A percentile compares a stretch with the other conserved stretches of the same genome.
Conservation (phyloP, 2,888 invertebrate genomes). For the Coecobrya sp. region DNA sequence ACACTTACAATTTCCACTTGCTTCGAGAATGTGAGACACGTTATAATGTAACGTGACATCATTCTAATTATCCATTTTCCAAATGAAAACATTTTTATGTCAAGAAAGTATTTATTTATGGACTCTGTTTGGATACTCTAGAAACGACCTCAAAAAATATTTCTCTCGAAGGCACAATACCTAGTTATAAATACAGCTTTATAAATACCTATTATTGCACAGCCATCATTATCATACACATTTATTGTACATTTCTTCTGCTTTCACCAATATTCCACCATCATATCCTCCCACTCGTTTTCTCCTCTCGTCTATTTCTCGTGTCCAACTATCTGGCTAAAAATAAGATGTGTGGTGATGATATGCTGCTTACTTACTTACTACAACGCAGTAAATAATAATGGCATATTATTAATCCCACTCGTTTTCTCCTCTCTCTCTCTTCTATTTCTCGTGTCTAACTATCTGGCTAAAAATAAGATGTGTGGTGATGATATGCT, state of each 20-base stretch:
- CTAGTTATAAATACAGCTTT: neutral
- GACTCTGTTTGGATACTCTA: slow-evolving; percentile 9
- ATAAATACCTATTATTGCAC: neutral
- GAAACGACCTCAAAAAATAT: slow-evolving; percentile 6
- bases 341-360: neutral
- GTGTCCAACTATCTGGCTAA: neutral
- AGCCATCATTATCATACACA: neutral
- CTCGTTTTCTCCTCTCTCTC: neutral
- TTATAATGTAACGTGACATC: neutral
- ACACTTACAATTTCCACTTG: neutral
- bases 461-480: neutral
- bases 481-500: neutral
- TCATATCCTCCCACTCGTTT: no score
- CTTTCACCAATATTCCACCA: neutral
- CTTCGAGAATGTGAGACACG: neutral
- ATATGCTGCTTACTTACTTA: neutral
- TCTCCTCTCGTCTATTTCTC: no score
- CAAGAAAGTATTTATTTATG: slow-evolving; percentile 48
- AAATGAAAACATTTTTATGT: slow-evolving; percentile 59
- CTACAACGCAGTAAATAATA: neutral
- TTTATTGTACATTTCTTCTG: neutral
- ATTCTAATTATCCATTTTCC: neutral
- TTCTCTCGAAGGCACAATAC: neutral
- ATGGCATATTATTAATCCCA: neutral
- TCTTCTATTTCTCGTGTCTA: no score